These are phyloP conservation scores for Cynoglossus semilaevis DNA, from an alignment of 2,113 vertebrate genomes.

Conservation along the genomic window DNA sequence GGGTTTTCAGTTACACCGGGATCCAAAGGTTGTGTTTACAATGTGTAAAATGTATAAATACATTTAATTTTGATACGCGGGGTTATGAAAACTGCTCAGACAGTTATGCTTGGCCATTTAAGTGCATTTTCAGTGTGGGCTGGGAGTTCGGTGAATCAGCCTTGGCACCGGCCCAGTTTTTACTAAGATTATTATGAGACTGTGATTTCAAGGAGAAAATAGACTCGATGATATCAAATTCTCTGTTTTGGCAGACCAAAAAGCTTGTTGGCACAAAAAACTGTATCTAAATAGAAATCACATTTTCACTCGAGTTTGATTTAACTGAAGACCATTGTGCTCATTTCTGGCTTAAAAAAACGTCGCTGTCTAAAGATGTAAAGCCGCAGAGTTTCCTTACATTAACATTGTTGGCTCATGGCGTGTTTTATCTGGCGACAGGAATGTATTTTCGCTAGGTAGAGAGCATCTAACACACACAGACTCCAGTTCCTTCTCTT, in stretches of 20 bases:
- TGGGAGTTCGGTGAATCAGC: slow-evolving; percentile 51
- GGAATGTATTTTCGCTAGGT: slow-evolving; percentile 56
- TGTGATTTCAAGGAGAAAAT: slow-evolving; percentile 62
- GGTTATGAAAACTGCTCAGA: slow-evolving; percentile 49
- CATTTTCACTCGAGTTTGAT: slow-evolving; percentile 68
- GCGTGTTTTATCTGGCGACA: slow-evolving; percentile 71
- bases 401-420: slow-evolving; percentile 58
- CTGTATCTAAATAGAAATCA: slow-evolving; percentile 72
- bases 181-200: slow-evolving; percentile 56
- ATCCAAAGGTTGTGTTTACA: slow-evolving; percentile 58
- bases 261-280: slow-evolving; percentile 63
- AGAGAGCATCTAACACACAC: slow-evolving; percentile 51
- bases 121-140: slow-evolving; percentile 49
- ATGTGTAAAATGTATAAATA: slow-evolving; percentile 48
- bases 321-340: slow-evolving; percentile 70
- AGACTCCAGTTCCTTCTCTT: slow-evolving; percentile 57
- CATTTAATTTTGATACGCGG: slow-evolving; percentile 53
- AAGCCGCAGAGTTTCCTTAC: slow-evolving; percentile 49
- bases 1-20: slow-evolving; percentile 49
- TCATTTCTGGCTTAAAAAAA: slow-evolving; percentile 59
- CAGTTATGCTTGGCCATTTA: slow-evolving; percentile 50
- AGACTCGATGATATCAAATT: slow-evolving; percentile 63
- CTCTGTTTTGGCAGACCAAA: slow-evolving; percentile 59
- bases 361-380: slow-evolving; percentile 59
- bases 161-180: slow-evolving; percentile 46